Evolutionary conservation across 2,888 invertebrate genomes (phyloP).

Genomic region (Scaptomyza caliginosa): DNA sequence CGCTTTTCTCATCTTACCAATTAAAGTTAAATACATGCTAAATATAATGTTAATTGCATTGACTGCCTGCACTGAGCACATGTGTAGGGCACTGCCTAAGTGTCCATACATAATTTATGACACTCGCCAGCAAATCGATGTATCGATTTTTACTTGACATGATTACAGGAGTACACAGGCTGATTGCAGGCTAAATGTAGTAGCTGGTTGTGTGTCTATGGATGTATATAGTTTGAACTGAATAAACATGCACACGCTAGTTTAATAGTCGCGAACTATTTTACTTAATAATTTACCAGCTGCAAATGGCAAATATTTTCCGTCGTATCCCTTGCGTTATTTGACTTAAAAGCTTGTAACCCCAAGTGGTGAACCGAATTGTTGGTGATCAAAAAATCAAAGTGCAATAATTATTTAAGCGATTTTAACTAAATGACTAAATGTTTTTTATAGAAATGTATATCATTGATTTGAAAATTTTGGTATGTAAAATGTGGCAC

Average conservation of each 20-base stretch:
- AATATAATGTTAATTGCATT: slow-evolving; percentile 61
- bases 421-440: neutral
- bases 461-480: neutral
- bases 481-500: neutral
- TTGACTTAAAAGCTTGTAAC: slow-evolving; percentile 24
- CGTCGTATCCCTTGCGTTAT: slow-evolving; percentile 20
- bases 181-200: neutral
- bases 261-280: slow-evolving; percentile 37
- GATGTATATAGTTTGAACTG: neutral
- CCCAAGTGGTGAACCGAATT: slow-evolving; percentile 9
- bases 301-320: slow-evolving; percentile 41
- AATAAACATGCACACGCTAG: slow-evolving; percentile 1
- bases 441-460: neutral
- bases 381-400: neutral
- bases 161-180: slow-evolving; percentile 6
- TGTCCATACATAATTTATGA: slow-evolving; percentile 25
- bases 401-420: slow-evolving; percentile 12
- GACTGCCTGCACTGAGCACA: slow-evolving; percentile 31
- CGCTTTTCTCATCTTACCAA: slow-evolving; percentile 26
- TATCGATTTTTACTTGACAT: slow-evolving; percentile 58
- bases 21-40: slow-evolving; percentile 44
- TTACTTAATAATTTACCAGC: slow-evolving; percentile 45
- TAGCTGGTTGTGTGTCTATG: neutral
- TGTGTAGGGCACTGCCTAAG: neutral
- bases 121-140: slow-evolving; percentile 38